phyloP scores from a whole-genome alignment of 2,113 vertebrate genomes.

The Colossoma macropomum region DNA sequence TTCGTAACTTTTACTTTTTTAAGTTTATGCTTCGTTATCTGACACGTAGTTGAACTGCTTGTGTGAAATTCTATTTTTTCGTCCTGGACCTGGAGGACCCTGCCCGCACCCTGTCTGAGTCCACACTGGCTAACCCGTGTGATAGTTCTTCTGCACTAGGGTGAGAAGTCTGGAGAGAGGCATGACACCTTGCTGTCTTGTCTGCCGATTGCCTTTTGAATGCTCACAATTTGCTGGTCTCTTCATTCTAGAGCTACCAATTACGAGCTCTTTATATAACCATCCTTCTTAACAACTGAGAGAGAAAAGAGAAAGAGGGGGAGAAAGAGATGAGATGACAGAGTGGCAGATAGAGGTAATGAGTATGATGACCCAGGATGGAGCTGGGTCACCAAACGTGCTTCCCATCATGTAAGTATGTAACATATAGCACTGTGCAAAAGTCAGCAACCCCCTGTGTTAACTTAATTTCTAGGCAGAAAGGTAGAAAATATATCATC shows the following conservation, averaged over 20 bases:
- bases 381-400: background rate
- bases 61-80: background rate
- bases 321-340: background rate
- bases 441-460: too few species aligned
- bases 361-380: background rate
- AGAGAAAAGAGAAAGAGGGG: background rate
- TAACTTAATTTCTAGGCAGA: too few species aligned
- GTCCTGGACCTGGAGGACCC: background rate
- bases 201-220: background rate
- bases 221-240: background rate
- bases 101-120: background rate
- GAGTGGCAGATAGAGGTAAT: conserved; percentile 7
- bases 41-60: too few species aligned
- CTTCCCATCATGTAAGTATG: too few species aligned
- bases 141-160: background rate
- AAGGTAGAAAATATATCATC: too few species aligned
- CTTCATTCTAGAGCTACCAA: background rate
- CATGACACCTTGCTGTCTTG: background rate
- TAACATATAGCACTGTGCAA: too few species aligned
- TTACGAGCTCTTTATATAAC: conserved; percentile 3
- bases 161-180: background rate
- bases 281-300: background rate
- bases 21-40: too few species aligned
- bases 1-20: too few species aligned
- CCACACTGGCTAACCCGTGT: background rate